Percentiles rank a stretch among this genome's conserved stretches.
Evolutionary conservation across 2,113 vertebrate genomes (phyloP).

Genomic region (Daphoenositta chrysoptera): DNA sequence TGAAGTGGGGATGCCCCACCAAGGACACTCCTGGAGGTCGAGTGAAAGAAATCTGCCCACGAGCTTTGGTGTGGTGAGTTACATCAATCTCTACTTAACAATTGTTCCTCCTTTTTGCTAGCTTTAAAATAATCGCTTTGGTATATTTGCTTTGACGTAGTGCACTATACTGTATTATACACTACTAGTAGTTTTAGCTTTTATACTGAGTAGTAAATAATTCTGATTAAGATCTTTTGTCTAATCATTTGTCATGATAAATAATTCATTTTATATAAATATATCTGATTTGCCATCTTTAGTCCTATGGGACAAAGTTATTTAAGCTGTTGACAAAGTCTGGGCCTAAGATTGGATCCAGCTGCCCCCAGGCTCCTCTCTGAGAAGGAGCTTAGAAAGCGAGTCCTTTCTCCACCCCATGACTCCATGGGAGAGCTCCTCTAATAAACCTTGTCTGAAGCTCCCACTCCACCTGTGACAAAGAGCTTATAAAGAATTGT

Average conservation of each 20-base stretch:
- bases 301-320: background rate
- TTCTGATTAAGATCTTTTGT: background rate
- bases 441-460: background rate
- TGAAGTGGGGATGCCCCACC: background rate
- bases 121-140: background rate
- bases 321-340: background rate
- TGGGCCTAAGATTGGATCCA: background rate
- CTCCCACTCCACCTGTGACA: background rate
- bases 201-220: background rate
- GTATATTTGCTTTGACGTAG: background rate
- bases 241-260: background rate
- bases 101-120: background rate
- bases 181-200: background rate
- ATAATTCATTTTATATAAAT: background rate
- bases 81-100: background rate
- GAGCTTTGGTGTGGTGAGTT: background rate
- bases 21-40: rapidly evolving
- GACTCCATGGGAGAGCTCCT: background rate
- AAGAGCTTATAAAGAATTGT: background rate
- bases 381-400: background rate
- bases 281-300: background rate
- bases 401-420: background rate
- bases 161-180: background rate
- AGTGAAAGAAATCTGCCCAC: background rate
- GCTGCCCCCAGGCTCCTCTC: background rate